Base-by-base conservation (phyloP, 2,113 vertebrate genomes). In the Odontophorus gujanensis region DNA sequence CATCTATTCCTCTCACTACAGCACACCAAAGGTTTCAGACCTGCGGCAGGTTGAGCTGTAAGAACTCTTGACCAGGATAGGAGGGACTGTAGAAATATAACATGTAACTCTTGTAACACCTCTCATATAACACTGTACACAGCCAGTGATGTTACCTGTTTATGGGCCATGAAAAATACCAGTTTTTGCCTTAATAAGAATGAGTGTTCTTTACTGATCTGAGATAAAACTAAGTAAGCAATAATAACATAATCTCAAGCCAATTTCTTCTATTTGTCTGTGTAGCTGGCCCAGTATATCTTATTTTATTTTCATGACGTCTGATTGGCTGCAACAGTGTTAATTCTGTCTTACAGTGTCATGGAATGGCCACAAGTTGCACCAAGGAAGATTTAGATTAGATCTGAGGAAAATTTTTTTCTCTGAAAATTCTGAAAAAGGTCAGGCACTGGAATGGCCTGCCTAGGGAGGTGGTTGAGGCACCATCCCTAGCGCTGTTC, bases 121-220 rank as follows among this genome's bases (percentile, higher is more conserved):
- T 48, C 7, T 69, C 21, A 40, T 40, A 12, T 43, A 62, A 14
- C 36, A 86, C 5, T 36, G 11, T 42, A 45, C 16, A 16, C 18
- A 55, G 3, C 2, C 0, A 0, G 4, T 11, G 38, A 90, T 76
- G 30, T 2, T 79, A 58, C 51, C 67, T 66, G 11, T 72, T 67
- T 80, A 53, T 11, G 13, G 18, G 38, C 28, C 40, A 66, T 34
- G 15, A 48, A 68, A 71, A 76, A 43, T 65, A 53, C 1, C 13
- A 12, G 11, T 30, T 81, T 55, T 74, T 73, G 12, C n/a, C 21
- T 87, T 76, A 34, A 53, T 42, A 59, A 32, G 48, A 85, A 80
- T 9, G 3, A 91, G 45, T n/a, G n/a, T 15, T 48, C 26, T 42
- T 75, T 75, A 45, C 22, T 43, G 25, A 82, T 53, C 42, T 83